Conservation (phyloP, 2,797 vertebrate genomes). For the Naso thynnoides region DNA sequence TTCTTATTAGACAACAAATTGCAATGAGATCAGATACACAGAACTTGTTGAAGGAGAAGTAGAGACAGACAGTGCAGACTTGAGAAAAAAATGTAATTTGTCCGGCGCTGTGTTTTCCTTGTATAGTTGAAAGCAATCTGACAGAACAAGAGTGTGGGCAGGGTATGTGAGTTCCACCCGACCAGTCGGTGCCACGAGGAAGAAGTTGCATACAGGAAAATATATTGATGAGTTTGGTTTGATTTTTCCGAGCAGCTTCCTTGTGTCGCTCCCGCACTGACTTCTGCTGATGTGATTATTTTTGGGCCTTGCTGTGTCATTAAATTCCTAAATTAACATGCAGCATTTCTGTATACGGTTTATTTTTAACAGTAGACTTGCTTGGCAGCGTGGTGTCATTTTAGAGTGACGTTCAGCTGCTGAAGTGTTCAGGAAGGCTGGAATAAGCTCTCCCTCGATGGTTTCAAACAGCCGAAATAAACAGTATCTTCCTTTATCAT, state of each 20-base stretch:
- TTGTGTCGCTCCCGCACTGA: neutral
- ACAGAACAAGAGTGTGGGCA: constrained; percentile 2
- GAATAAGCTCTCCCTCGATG: constrained; percentile 31
- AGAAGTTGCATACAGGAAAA: constrained; percentile 21
- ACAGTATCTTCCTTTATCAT: neutral
- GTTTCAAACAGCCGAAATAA: constrained; percentile 4
- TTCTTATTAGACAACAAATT: constrained; percentile 2
- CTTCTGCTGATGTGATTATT: neutral
- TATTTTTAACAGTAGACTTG: neutral
- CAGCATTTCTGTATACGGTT: neutral
- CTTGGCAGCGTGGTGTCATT: constrained; percentile 19
- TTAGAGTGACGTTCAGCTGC: constrained; percentile 29
- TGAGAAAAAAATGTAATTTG: constrained; percentile 14
- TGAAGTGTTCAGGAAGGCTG: constrained; percentile 4
- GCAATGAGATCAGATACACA: neutral
- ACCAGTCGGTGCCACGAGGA: constrained; percentile 4
- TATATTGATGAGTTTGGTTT: constrained; percentile 6
- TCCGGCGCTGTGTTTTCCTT: constrained; percentile 20
- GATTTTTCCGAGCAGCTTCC: constrained; percentile 11
- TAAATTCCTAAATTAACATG: neutral
- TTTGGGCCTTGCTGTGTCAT: neutral
- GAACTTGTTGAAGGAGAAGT: constrained; percentile 15
- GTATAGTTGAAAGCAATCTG: constrained; percentile 24
- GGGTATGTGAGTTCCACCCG: neutral
- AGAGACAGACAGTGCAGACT: neutral